These are phyloP conservation scores for Cheilosia impressa DNA, from an alignment of 2,888 invertebrate species.

Conservation along the genomic window DNA sequence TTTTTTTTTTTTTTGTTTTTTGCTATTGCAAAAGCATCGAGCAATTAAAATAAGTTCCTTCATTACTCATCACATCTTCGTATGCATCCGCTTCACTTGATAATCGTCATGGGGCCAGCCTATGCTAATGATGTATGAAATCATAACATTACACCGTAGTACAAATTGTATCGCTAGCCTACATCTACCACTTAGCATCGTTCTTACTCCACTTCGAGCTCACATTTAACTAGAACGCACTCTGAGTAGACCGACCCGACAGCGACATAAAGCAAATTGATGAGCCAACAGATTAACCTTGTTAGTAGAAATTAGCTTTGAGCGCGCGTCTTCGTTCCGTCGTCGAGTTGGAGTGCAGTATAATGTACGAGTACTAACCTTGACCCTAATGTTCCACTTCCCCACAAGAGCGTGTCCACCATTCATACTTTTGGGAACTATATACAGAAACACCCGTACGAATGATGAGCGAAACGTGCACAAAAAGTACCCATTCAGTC, in stretches of 20 bases:
- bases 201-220: conserved; percentile 54
- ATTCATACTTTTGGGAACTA: conserved; percentile 1
- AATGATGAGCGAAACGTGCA: background rate
- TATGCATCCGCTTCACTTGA: conserved; percentile 34
- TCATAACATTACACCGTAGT: conserved; percentile 29
- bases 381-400: conserved; percentile 67
- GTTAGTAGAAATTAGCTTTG: conserved; percentile 61
- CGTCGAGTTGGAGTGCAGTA: conserved; percentile 20
- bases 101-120: conserved; percentile 48
- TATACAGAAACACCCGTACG: conserved; percentile 7
- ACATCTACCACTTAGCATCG: conserved; percentile 53
- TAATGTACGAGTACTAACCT: conserved; percentile 41
- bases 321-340: conserved; percentile 17
- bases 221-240: conserved; percentile 51
- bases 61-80: conserved; percentile 11
- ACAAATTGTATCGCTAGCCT: conserved; percentile 42
- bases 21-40: conserved; percentile 15
- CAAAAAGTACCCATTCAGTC: background rate
- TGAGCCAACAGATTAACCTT: conserved; percentile 66
- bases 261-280: conserved; percentile 64
- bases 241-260: background rate
- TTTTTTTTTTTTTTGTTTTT: too few relatives aligned
- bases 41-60: conserved; percentile 42
- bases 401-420: conserved; percentile 27
- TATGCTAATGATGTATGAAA: conserved; percentile 68